These are phyloP conservation scores for Melanostoma mellinum DNA, from an alignment of 2,888 invertebrate species.

Conservation along the genomic window DNA sequence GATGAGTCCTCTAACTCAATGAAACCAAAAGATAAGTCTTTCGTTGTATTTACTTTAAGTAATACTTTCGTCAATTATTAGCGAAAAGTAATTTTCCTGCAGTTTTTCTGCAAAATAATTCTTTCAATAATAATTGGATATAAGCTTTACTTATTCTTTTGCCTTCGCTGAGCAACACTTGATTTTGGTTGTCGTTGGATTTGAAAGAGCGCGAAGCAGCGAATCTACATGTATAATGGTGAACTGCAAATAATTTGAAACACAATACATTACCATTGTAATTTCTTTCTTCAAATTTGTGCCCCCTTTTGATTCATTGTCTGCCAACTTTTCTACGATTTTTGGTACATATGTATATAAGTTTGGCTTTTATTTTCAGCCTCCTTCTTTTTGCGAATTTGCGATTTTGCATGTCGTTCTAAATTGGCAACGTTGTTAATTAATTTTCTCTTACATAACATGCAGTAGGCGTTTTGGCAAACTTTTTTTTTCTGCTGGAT, in stretches of 20 bases:
- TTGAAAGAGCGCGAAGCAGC: constrained; percentile 1
- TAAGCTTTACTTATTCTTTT: neutral
- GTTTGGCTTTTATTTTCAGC: neutral
- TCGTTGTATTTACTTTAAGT: neutral
- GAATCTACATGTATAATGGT: constrained; percentile 38
- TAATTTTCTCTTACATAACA: no score
- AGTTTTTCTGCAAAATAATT: constrained; percentile 4
- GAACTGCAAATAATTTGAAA: constrained; percentile 45
- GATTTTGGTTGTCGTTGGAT: constrained; percentile 12
- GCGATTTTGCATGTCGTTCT: no score
- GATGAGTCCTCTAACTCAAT: constrained; percentile 13
- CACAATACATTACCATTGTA: constrained; percentile 16
- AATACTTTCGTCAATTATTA: constrained; percentile 50
- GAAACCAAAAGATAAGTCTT: constrained; percentile 21
- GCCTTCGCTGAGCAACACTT: constrained; percentile 23
- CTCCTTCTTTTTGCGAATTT: no score
- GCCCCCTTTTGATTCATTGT: neutral
- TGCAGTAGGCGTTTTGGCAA: no score
- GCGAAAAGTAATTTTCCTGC: constrained; percentile 8
- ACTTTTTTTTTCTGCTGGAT: no score
- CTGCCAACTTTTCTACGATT: neutral
- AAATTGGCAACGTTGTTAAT: no score
- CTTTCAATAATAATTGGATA: neutral
- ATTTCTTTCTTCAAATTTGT: constrained; percentile 31
- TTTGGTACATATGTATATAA: neutral